Evolutionary conservation across 2,888 invertebrate species (phyloP).

Genomic region (Eupeodes luniger): DNA sequence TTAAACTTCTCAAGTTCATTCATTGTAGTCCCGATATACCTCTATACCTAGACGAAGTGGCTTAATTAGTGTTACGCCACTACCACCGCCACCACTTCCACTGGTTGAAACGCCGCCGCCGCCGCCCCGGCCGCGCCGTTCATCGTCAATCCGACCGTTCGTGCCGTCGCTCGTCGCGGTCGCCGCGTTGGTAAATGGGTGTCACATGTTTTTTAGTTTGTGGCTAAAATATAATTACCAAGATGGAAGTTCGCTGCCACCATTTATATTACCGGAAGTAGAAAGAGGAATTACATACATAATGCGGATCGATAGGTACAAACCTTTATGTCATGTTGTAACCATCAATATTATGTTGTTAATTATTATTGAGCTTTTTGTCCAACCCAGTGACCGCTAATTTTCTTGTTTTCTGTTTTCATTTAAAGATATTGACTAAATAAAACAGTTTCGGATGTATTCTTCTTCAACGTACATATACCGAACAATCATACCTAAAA

Average conservation of each 20-base stretch:
- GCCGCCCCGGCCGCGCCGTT: not conserved
- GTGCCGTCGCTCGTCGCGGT: not conserved
- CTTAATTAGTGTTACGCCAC: not conserved
- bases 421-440: not conserved
- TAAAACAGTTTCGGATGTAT: conserved; percentile 1
- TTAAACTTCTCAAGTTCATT: conserved; percentile 56
- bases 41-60: not conserved
- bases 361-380: not conserved
- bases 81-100: not conserved
- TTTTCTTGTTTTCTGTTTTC: conserved; percentile 1
- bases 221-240: conserved; percentile 35
- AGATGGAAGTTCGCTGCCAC: conserved; percentile 34
- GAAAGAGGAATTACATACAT: not conserved
- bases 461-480: not conserved
- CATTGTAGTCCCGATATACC: conserved; percentile 6
- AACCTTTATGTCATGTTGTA: not conserved
- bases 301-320: conserved; percentile 29
- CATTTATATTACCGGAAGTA: conserved; percentile 28
- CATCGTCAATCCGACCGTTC: not conserved
- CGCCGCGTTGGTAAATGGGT: not conserved
- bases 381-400: conserved; percentile 8
- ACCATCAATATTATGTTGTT: not conserved
- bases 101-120: not conserved
- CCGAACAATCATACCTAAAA: not conserved
- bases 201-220: conserved; percentile 48